Evolutionary conservation across 2,888 invertebrate genomes (phyloP).

Genomic region (Idaea aversata): DNA sequence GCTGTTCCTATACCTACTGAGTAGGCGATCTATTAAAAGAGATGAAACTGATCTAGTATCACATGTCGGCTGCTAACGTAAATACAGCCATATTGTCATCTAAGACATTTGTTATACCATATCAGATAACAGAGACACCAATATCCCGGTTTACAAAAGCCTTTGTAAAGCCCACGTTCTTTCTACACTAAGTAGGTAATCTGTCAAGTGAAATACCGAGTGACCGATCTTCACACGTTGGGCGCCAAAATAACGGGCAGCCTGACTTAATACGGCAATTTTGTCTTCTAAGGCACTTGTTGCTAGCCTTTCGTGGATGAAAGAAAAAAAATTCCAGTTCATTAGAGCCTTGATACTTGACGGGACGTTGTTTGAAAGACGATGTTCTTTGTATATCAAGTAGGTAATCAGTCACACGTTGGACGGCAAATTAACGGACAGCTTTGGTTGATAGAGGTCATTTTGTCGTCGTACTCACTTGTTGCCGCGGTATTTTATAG

Average conservation of each 20-base stretch:
- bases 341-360: background rate
- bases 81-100: no score
- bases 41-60: no score
- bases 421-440: background rate
- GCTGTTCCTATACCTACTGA: conserved; percentile 8
- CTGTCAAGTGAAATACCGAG: background rate
- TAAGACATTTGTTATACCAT: conserved; percentile 15
- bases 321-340: background rate
- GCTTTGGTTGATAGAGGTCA: background rate
- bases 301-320: background rate
- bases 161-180: no score
- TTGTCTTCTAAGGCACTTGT: background rate
- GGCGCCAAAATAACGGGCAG: background rate
- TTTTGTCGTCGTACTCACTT: background rate
- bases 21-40: background rate
- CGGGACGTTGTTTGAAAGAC: background rate
- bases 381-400: background rate
- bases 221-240: background rate
- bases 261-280: background rate
- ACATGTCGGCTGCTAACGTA: no score
- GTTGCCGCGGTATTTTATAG: background rate
- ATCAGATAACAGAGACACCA: no score
- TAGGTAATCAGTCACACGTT: background rate
- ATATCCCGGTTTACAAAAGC: no score
- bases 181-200: background rate